Conservation (phyloP, 2,888 invertebrate genomes). For the Gonocerus acuteangulatus region DNA sequence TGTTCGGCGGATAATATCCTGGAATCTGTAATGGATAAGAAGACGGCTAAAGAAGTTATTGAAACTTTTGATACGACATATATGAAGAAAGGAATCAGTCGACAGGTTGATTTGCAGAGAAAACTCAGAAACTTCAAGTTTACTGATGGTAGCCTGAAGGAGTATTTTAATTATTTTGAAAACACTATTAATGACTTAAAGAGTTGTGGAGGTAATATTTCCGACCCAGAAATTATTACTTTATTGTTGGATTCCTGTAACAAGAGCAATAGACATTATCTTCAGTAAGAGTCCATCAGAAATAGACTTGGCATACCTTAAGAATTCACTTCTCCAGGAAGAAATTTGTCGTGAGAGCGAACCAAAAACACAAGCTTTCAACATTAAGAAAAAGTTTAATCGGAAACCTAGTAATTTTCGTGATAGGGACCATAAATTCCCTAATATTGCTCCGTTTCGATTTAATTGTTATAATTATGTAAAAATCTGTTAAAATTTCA, state of each 20-base stretch:
- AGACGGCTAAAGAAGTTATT: too few species aligned
- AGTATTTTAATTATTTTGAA: background rate
- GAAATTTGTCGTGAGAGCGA: background rate
- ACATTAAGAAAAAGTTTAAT: background rate
- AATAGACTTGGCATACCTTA: background rate
- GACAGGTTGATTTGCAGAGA: background rate
- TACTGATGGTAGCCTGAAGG: background rate
- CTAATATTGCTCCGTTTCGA: background rate
- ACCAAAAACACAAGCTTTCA: background rate
- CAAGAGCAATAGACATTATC: too few species aligned
- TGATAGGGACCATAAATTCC: background rate
- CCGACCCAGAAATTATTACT: background rate
- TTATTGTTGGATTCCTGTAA: background rate
- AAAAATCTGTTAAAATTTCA: too few species aligned
- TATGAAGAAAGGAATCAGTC: background rate
- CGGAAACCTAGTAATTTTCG: background rate
- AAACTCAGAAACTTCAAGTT: background rate
- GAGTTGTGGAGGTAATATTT: background rate
- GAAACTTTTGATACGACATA: too few species aligned
- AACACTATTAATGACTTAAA: background rate
- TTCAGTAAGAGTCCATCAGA: background rate
- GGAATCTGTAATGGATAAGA: background rate
- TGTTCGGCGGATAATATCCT: background rate
- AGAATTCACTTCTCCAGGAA: background rate
- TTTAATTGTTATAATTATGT: background rate